Base-by-base conservation (phyloP, 1,140 invertebrate species). In the Ceratosolen fusciceps region DNA sequence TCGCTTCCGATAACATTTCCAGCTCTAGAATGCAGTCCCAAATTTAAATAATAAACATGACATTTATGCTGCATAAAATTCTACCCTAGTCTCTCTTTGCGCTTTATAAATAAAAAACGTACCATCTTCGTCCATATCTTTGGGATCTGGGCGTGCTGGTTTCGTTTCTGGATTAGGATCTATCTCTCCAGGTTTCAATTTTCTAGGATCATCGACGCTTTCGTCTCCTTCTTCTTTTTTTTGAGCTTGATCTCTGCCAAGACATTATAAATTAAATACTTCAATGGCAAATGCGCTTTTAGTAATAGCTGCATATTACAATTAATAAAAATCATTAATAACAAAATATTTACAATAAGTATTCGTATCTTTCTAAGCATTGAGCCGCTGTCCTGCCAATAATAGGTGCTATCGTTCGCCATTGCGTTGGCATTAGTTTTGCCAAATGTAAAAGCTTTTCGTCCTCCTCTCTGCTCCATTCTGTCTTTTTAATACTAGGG, bases 71-170 rank as follows among this genome's bases (percentile, higher is more conserved):
- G n/a, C n/a, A n/a, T n/a, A n/a, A n/a, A n/a, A n/a, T n/a, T n/a
- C n/a, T n/a, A n/a, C n/a, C n/a, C n/a, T n/a, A n/a, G n/a, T n/a
- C n/a, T n/a, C n/a, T 68, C 31, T 37, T 68, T 68, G 5, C n/a
- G 31, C 26, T 24, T 21, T 0, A 52, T 31, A 31, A 74, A 77
- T 39, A 76, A 75, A 70, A 62, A 77, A 82, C 88, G 29, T 26
- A 97, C 96, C 98, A 94, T 99, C 98, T 94, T 99, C 98, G 91
- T 99, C 98, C 98, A 99, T 99, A 87, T 99, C 98, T 85, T 99
- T 98, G n/a, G 98, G 98, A 92, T 99, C 98, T 21, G 99, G 98
- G 75, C 98, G 92, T 0, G 98, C 99, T 37, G 99, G 99, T 90
- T 99, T 99, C 19, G 98, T 99, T 91, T 99, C 99, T 29, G 99